Percentiles rank a stretch among this genome's conserved stretches.
Conservation (phyloP, 2,797 vertebrate species). For the Halcyon badia region DNA sequence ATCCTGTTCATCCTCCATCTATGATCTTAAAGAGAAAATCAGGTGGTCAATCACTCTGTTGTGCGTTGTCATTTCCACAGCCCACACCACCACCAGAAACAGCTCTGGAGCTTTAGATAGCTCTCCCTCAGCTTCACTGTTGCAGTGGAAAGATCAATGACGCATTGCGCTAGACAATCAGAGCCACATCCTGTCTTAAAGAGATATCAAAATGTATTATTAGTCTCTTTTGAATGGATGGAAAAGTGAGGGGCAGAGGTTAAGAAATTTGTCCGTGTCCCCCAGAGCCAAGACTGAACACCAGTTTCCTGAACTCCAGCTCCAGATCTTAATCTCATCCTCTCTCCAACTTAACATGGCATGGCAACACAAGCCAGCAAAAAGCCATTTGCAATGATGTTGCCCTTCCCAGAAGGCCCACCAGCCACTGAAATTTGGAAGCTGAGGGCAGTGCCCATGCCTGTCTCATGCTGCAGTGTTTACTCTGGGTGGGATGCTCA, state of each 20-base stretch:
- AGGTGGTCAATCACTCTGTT: neutral
- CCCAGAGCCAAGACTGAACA: neutral
- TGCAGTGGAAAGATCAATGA: constrained; percentile 3
- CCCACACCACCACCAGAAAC: neutral
- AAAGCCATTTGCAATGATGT: neutral
- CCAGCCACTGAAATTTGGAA: neutral
- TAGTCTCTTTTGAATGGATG: neutral
- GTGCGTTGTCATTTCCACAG: neutral
- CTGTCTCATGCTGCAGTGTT: neutral
- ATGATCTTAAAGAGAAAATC: neutral
- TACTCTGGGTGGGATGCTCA: neutral
- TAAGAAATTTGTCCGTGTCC: neutral
- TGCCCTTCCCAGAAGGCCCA: neutral
- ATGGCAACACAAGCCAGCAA: neutral
- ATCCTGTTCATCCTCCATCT: neutral
- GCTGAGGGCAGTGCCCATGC: neutral
- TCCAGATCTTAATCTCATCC: neutral
- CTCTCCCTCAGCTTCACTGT: neutral
- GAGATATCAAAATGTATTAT: constrained; percentile 11
- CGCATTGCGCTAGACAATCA: neutral
- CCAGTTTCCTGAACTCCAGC: neutral
- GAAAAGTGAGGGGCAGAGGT: neutral
- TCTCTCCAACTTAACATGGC: neutral
- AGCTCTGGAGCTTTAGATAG: neutral
- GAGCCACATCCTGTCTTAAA: constrained; percentile 1